Conservation (phyloP, 1,140 invertebrate species). For the Drosophila subobscura region DNA sequence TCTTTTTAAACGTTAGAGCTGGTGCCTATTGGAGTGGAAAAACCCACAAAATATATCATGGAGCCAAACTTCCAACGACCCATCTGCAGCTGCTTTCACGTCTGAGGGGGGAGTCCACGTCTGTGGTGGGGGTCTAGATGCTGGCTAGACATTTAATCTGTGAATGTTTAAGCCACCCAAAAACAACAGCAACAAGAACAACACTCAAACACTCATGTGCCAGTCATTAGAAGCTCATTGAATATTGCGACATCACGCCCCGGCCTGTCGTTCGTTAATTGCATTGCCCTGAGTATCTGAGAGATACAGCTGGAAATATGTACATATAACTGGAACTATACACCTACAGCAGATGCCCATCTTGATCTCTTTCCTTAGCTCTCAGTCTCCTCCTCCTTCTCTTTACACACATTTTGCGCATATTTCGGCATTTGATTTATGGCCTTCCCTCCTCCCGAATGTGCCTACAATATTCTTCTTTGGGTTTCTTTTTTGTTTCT, state of each 20-base stretch:
- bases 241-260: conserved; percentile 69
- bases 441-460: conserved; percentile 28
- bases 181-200: conserved; percentile 3
- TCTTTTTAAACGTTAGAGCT: too few species aligned
- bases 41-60: too few species aligned
- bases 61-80: too few species aligned
- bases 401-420: conserved; percentile 53
- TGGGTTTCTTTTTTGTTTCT: conserved; percentile 9
- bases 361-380: background rate
- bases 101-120: background rate
- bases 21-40: too few species aligned
- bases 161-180: conserved; percentile 16
- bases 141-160: conserved; percentile 50
- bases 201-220: conserved; percentile 50
- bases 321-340: background rate
- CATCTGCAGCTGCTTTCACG: too few species aligned
- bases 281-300: conserved; percentile 28
- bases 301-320: conserved; percentile 25
- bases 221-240: conserved; percentile 71
- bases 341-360: background rate
- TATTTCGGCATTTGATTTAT: conserved; percentile 70
- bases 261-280: conserved; percentile 57
- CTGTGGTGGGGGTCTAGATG: conserved; percentile 1
- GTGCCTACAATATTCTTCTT: conserved; percentile 25
- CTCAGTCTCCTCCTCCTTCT: conserved; percentile 5